phyloP scores from a whole-genome alignment of 2,113 vertebrate genomes.

The Baryphthengus martii region DNA sequence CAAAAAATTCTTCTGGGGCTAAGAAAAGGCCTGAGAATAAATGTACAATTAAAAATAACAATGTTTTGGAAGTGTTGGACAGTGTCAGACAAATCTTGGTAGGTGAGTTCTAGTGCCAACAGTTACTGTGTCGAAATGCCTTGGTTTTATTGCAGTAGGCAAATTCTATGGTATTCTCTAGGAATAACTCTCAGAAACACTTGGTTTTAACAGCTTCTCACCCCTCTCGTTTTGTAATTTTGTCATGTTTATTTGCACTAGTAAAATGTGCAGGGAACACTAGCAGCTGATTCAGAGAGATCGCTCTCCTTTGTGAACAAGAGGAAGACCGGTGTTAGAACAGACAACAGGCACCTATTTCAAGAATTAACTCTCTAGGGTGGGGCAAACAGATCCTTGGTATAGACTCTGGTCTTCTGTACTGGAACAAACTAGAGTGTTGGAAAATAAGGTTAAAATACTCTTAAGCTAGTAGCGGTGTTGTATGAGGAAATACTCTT shows the following conservation, averaged over 20 bases:
- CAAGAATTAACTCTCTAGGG: background rate
- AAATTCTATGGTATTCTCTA: background rate
- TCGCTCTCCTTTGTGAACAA: background rate
- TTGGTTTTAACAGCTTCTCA: background rate
- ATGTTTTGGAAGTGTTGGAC: background rate
- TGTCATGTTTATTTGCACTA: background rate
- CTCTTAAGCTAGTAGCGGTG: background rate
- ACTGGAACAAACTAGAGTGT: background rate
- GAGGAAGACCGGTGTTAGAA: background rate
- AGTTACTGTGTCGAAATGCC: background rate
- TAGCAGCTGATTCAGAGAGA: background rate
- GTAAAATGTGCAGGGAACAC: background rate
- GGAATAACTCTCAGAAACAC: background rate
- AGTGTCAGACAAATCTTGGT: background rate
- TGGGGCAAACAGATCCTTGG: background rate
- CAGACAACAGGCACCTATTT: background rate
- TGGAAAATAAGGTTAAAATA: background rate
- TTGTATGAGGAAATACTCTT: background rate
- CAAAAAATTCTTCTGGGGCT: background rate
- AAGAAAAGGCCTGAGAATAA: background rate
- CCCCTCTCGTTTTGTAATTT: background rate
- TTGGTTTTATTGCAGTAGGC: background rate
- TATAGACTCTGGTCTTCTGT: background rate
- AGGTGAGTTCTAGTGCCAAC: background rate
- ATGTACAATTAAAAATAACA: background rate